phyloP scores from a whole-genome alignment of 2,888 invertebrate species.

The Carcina quercana region DNA sequence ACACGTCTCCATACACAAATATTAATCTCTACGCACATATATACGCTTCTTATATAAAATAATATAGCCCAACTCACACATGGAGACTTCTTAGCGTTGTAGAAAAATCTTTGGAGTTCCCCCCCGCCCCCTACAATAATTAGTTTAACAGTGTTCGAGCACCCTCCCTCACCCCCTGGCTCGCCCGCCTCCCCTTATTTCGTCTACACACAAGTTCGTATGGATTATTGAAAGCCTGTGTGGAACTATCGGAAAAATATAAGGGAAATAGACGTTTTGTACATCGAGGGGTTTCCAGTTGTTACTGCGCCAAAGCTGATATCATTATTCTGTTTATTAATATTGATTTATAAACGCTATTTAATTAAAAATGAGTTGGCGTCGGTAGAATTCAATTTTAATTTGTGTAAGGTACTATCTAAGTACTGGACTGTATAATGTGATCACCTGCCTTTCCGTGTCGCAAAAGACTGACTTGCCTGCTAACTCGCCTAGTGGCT shows the following conservation, averaged over 20 bases:
- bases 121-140: conserved; percentile 27
- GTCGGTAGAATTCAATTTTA: no score
- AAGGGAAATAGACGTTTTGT: conserved; percentile 19
- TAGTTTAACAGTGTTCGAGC: conserved; percentile 53
- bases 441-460: no score
- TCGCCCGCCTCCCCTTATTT: conserved; percentile 11
- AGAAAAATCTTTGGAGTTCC: conserved; percentile 34
- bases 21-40: conserved; percentile 10
- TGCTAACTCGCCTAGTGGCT: no score
- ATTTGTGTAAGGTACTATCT: no score
- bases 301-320: no score
- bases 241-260: conserved; percentile 40
- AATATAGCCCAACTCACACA: conserved; percentile 8
- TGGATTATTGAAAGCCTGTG: conserved; percentile 25
- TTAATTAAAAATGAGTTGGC: no score
- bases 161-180: conserved; percentile 22
- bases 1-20: conserved; percentile 10
- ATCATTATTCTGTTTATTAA: no score
- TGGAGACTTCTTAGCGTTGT: conserved; percentile 20
- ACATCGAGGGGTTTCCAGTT: no score
- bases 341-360: no score
- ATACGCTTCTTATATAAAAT: conserved; percentile 2
- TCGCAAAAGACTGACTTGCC: no score
- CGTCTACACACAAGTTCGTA: conserved; percentile 22
- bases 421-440: no score